phyloP scores from a whole-genome alignment of 2,113 vertebrate species.

The Gnathonemus echidnorhynchus region DNA sequence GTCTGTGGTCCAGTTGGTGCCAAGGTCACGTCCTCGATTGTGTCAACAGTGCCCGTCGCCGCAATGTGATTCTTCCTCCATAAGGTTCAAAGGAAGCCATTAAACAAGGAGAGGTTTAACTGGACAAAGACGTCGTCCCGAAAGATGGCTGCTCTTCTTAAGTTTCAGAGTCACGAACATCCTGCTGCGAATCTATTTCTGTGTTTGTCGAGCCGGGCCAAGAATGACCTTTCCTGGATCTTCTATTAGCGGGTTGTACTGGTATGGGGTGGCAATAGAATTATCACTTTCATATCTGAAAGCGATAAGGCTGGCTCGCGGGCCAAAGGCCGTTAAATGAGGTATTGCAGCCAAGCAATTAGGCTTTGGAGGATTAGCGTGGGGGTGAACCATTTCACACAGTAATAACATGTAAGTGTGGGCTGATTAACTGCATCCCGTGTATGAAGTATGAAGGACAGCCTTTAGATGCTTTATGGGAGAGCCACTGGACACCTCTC shows the following conservation, averaged over 20 bases:
- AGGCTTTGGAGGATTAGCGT: constrained; percentile 13
- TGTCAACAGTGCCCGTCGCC: not conserved
- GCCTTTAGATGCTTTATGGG: not conserved
- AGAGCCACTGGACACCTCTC: not conserved
- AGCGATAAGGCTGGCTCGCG: constrained; percentile 26
- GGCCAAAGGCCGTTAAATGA: constrained; percentile 34
- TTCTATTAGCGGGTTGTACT: constrained; percentile 30
- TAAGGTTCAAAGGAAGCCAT: constrained; percentile 3
- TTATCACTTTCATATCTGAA: constrained; percentile 45
- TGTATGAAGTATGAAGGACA: not conserved
- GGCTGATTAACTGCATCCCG: not conserved
- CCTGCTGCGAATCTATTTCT: constrained; percentile 45
- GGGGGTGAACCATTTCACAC: not conserved
- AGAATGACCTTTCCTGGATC: constrained; percentile 44
- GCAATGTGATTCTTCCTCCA: not conserved
- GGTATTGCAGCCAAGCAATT: not conserved
- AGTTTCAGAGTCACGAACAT: constrained; percentile 50
- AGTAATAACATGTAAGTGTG: not conserved
- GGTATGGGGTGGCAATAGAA: constrained; percentile 41
- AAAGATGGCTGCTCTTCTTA: constrained; percentile 34
- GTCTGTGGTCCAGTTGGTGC: not conserved
- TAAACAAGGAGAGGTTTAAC: constrained; percentile 22
- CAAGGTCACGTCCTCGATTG: not conserved
- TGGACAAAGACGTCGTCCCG: constrained; percentile 26
- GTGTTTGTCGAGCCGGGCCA: constrained; percentile 46